Conservation (phyloP, 2,888 invertebrate genomes). For the Drosophila falleni region DNA sequence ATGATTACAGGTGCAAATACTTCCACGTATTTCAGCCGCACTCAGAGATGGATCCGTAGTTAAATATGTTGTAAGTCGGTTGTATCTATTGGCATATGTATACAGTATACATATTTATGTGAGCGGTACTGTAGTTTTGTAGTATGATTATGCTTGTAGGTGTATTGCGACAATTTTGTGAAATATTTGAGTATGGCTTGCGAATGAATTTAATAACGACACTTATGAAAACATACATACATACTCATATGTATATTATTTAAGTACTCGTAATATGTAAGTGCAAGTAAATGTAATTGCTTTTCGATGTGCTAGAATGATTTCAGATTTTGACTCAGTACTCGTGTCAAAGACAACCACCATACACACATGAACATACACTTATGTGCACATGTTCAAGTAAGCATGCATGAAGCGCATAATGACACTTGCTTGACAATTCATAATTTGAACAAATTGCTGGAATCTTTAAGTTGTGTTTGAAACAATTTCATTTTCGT, state of each 20-base stretch:
- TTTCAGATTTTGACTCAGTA: constrained; percentile 45
- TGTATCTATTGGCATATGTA: not conserved
- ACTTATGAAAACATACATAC: constrained; percentile 10
- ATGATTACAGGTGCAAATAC: constrained; percentile 51
- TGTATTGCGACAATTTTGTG: constrained; percentile 65
- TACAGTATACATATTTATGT: not conserved
- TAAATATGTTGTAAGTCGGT: constrained; percentile 48
- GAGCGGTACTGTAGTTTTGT: not conserved
- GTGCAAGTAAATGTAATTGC: constrained; percentile 32
- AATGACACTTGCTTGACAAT: constrained; percentile 63
- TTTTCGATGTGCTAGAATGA: constrained; percentile 74
- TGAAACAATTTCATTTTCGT: constrained; percentile 29
- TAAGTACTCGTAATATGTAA: constrained; percentile 10
- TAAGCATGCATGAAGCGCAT: constrained; percentile 53
- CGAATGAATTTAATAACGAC: constrained; percentile 40
- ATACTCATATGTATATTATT: not conserved
- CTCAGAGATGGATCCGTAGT: constrained; percentile 26
- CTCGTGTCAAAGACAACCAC: constrained; percentile 43
- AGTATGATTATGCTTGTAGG: constrained; percentile 1
- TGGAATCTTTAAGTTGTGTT: constrained; percentile 46
- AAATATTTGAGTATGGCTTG: constrained; percentile 77
- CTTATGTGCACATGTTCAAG: not conserved
- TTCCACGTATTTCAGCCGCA: constrained; percentile 51
- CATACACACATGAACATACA: constrained; percentile 2
- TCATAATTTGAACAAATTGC: constrained; percentile 76